Conservation (phyloP, 2,113 vertebrate species). For the Turnix velox region DNA sequence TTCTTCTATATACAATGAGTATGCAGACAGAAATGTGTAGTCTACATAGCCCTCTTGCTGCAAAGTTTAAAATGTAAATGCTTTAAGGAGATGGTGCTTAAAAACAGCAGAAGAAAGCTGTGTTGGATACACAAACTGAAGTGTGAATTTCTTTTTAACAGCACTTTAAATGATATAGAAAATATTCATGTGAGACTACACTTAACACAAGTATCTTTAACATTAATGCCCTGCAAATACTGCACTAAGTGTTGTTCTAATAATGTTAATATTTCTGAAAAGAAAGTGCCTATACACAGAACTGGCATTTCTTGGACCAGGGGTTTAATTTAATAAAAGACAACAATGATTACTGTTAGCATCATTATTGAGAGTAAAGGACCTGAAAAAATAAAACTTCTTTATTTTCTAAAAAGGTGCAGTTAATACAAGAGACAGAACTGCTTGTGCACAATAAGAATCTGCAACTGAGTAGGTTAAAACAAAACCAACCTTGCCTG, state of each 20-base stretch:
- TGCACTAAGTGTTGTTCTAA: neutral
- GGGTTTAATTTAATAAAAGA: neutral
- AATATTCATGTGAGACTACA: neutral
- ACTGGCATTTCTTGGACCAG: neutral
- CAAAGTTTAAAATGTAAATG: neutral
- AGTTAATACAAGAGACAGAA: neutral
- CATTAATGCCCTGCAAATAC: neutral
- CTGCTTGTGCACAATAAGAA: neutral
- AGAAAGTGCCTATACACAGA: neutral
- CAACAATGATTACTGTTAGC: neutral
- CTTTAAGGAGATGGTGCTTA: neutral
- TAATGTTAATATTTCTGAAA: fast-evolving
- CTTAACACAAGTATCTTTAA: neutral
- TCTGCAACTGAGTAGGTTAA: neutral
- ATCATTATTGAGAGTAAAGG: neutral
- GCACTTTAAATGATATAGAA: neutral
- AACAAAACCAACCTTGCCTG: neutral
- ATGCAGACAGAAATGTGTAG: neutral
- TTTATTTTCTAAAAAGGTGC: neutral
- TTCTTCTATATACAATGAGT: neutral
- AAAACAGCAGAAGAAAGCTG: neutral
- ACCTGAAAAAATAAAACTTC: neutral
- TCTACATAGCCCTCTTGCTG: neutral
- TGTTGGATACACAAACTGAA: neutral
- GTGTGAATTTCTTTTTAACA: neutral